Conservation (phyloP, 2,113 vertebrate genomes). For the Sinocyclocheilus rhinocerous region DNA sequence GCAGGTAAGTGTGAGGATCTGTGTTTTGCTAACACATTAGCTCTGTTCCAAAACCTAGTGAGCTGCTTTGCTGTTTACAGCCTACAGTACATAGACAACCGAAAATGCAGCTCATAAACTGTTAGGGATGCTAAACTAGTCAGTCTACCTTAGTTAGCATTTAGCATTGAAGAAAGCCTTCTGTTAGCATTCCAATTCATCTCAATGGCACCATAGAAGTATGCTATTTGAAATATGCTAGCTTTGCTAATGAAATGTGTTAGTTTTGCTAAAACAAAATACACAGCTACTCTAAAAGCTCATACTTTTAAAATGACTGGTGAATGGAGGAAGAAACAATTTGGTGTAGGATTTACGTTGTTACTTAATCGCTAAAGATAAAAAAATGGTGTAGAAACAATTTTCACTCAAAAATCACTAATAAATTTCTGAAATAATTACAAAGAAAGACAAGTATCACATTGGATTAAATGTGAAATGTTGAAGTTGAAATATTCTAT, state of each 20-base stretch:
- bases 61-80: background rate
- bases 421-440: too few relatives aligned
- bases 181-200: background rate
- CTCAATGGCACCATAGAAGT: background rate
- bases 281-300: too few relatives aligned
- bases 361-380: too few relatives aligned
- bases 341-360: too few relatives aligned
- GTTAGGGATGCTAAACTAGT: background rate
- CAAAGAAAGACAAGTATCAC: too few relatives aligned
- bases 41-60: background rate
- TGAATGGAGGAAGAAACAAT: too few relatives aligned
- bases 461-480: too few relatives aligned
- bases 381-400: too few relatives aligned
- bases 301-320: too few relatives aligned
- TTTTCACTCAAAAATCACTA: too few relatives aligned
- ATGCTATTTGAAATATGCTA: background rate
- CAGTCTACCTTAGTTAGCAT: background rate
- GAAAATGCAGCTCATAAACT: background rate
- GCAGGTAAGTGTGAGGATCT: constrained; percentile 23
- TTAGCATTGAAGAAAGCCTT: background rate
- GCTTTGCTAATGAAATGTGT: background rate
- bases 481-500: too few relatives aligned
- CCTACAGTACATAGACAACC: background rate
- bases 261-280: too few relatives aligned
- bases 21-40: constrained; percentile 15